phyloP scores from a whole-genome alignment of 2,797 vertebrate species.

The Mareca strepera region DNA sequence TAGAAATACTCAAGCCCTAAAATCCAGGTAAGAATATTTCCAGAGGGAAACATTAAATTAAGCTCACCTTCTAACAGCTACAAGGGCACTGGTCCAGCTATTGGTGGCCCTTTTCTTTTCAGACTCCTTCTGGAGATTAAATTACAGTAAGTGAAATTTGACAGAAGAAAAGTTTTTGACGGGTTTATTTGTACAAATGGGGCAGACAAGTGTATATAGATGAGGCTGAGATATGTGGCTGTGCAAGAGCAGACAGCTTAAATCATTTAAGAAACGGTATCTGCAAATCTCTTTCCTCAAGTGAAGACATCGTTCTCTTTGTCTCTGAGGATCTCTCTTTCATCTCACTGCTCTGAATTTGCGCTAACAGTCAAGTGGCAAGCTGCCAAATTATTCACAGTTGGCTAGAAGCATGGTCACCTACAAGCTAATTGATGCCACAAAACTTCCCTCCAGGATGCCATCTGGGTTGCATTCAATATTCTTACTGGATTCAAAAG shows the following conservation, averaged over 20 bases:
- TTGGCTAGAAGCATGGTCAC: constrained; percentile 57
- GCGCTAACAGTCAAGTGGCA: constrained; percentile 44
- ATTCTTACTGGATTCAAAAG: constrained; percentile 46
- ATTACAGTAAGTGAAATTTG: neutral
- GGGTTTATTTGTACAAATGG: neutral
- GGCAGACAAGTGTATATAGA: neutral
- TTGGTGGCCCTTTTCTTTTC: neutral
- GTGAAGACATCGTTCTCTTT: constrained; percentile 56
- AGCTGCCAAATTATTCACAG: constrained; percentile 56
- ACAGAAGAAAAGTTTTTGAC: neutral
- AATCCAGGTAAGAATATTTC: neutral
- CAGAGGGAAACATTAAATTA: neutral
- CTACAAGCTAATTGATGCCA: constrained; percentile 68
- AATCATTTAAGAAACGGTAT: neutral
- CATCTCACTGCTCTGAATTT: constrained; percentile 50
- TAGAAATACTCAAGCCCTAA: neutral
- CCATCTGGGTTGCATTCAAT: constrained; percentile 62
- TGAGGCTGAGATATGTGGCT: neutral
- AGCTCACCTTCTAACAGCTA: neutral
- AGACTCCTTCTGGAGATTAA: neutral
- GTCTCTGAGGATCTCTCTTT: constrained; percentile 54
- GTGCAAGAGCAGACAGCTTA: neutral
- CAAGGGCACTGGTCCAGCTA: neutral
- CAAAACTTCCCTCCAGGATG: constrained; percentile 63
- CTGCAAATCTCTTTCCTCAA: neutral